Base-by-base conservation (phyloP, 1,140 invertebrate genomes). In the Brachionus rubens region DNA sequence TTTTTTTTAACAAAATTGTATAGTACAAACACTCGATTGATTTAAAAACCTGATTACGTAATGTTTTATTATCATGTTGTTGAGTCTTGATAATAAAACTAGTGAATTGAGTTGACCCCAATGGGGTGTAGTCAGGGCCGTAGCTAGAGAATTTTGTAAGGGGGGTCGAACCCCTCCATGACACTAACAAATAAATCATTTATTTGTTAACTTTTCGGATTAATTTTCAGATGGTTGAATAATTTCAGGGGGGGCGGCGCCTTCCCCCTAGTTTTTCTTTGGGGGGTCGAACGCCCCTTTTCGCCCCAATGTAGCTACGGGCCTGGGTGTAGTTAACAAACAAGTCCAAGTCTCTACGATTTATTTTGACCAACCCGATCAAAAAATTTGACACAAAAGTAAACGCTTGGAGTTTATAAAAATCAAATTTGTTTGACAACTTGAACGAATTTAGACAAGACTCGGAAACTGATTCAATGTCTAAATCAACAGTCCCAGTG, bases 1-100 rank as follows among this genome's bases (percentile, higher is more conserved):
- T 85, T 76, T 86, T 86, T n/a, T 33, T 72, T n/a, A 50, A 19
- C 0, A 9, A 33, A 21, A n/a, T 54, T 26, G 68, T 50, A 41
- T 72, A 72, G 10, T 26, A 72, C 19, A 72, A 41, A 33, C 46
- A 50, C 14, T 48, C 68, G n/a, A 72, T 16, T 41, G 46, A 36
- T 24, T 12, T n/a, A 33, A 19, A 19, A 14, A 72, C 46, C 28
- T 48, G 50, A 28, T 48, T 21, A 1, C 68, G n/a, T 33, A 72
- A n/a, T 41, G 33, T 40, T 12, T 50, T 10, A 41, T 50, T 54
- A n/a, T 50, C 30, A 1, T 50, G 28, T 50, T 54, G 30, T 48
- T 54, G 50, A 19, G 46, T 72, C 30, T 72, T 72, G 0, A 72
- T 36, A 1, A 72, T 30, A 24, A 36, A 72, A 12, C 50, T 43